These are phyloP conservation scores for Microcebus murinus DNA, from an alignment of 2,113 vertebrate genomes.

Conservation along the genomic window DNA sequence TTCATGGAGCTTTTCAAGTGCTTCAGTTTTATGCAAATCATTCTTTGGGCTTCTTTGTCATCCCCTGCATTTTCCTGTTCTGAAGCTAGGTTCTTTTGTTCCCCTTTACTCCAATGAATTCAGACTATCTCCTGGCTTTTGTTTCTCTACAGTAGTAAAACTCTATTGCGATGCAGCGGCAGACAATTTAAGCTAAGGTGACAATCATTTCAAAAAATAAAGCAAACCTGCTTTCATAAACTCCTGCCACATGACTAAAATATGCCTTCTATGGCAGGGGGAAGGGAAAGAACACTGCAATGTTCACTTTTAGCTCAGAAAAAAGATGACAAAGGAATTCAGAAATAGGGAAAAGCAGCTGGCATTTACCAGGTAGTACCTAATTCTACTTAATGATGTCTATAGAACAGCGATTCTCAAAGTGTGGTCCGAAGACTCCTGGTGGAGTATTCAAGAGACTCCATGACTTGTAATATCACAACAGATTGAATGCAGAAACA, in stretches of 20 bases:
- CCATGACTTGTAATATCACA: background rate
- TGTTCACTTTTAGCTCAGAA: conserved; percentile 52
- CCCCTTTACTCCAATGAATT: conserved; percentile 77
- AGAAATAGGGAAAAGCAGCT: conserved; percentile 27
- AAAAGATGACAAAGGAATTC: conserved; percentile 30
- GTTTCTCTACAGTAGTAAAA: conserved; percentile 84
- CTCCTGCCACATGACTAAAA: conserved; percentile 77
- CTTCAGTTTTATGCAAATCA: conserved; percentile 71
- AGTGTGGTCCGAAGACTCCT: background rate
- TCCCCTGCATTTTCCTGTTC: conserved; percentile 54
- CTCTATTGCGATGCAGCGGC: conserved; percentile 77
- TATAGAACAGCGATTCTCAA: background rate
- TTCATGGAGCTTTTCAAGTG: conserved; percentile 62
- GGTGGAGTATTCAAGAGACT: background rate
- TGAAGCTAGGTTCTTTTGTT: conserved; percentile 67
- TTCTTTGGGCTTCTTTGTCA: conserved; percentile 47
- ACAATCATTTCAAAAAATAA: conserved; percentile 82
- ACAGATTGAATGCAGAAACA: background rate
- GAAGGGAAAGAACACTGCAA: background rate
- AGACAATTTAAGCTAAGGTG: conserved; percentile 83
- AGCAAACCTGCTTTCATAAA: conserved; percentile 79
- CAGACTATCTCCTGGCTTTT: conserved; percentile 82
- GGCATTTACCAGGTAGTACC: background rate
- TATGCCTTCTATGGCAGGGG: conserved; percentile 60
- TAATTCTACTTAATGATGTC: background rate